phyloP scores from a whole-genome alignment of 2,113 vertebrate genomes.

The Butorides virescens region DNA sequence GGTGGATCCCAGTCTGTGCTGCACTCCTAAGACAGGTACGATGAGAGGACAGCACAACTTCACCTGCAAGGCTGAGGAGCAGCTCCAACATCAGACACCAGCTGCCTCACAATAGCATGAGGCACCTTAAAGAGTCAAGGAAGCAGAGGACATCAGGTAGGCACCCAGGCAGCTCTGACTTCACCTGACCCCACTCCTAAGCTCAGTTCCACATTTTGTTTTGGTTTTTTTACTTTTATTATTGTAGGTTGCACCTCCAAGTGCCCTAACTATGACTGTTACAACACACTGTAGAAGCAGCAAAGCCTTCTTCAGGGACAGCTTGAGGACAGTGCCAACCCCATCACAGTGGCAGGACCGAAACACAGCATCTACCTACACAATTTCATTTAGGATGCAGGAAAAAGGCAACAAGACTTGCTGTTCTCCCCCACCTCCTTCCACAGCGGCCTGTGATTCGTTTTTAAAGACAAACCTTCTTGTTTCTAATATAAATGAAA shows the following conservation, averaged over 20 bases:
- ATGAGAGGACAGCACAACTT: rapidly evolving
- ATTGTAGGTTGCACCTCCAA: not conserved
- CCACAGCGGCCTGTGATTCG: not conserved
- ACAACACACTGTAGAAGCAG: not conserved
- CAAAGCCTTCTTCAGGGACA: not conserved
- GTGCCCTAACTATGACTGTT: not conserved
- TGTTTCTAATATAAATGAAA: not conserved
- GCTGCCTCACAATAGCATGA: not conserved
- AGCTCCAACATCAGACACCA: not conserved
- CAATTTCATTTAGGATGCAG: not conserved
- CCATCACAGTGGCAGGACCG: not conserved
- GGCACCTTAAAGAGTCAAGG: not conserved
- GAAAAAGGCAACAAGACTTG: not conserved
- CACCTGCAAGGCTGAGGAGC: not conserved
- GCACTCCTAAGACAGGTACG: too few relatives aligned
- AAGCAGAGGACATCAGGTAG: not conserved
- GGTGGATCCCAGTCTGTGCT: too few relatives aligned
- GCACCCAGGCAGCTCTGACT: not conserved
- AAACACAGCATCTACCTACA: not conserved
- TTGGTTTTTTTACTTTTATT: not conserved
- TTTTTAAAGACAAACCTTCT: not conserved
- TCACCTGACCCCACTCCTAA: not conserved
- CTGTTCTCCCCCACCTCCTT: not conserved
- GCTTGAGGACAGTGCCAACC: not conserved
- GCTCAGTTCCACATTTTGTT: not conserved